Percentiles rank a stretch among this genome's conserved stretches.
Evolutionary conservation across 2,797 vertebrate genomes (phyloP).

Genomic region (Gymnothorax reevesii): DNA sequence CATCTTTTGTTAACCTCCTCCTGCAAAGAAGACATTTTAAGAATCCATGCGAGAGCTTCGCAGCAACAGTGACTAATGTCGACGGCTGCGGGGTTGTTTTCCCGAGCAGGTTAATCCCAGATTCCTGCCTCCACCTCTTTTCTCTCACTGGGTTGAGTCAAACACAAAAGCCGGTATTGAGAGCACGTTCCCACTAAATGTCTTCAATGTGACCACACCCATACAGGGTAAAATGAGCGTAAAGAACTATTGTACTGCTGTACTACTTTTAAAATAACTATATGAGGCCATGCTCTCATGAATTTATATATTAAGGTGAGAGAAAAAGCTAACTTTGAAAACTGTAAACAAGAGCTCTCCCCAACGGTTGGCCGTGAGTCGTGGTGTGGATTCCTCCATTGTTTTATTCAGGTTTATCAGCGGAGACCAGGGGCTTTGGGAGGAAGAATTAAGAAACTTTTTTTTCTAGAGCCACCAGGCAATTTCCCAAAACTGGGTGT

Average conservation of each 20-base stretch:
- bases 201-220: neutral
- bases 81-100: neutral
- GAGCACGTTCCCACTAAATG: neutral
- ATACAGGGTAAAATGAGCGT: neutral
- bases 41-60: neutral
- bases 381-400: neutral
- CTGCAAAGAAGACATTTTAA: neutral
- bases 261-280: neutral
- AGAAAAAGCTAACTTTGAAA: neutral
- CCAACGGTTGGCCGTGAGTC: neutral
- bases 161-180: neutral
- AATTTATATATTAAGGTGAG: neutral
- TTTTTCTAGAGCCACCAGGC: neutral
- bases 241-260: neutral
- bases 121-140: neutral
- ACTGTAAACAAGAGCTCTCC: neutral
- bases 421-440: neutral
- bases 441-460: neutral
- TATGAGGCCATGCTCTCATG: neutral
- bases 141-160: neutral
- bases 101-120: neutral
- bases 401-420: neutral
- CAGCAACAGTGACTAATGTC: neutral
- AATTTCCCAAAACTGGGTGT: neutral
- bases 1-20: neutral